Percentiles rank a stretch among this genome's conserved stretches.
Conservation (phyloP, 2,888 invertebrate genomes). For the Pterostichus niger region DNA sequence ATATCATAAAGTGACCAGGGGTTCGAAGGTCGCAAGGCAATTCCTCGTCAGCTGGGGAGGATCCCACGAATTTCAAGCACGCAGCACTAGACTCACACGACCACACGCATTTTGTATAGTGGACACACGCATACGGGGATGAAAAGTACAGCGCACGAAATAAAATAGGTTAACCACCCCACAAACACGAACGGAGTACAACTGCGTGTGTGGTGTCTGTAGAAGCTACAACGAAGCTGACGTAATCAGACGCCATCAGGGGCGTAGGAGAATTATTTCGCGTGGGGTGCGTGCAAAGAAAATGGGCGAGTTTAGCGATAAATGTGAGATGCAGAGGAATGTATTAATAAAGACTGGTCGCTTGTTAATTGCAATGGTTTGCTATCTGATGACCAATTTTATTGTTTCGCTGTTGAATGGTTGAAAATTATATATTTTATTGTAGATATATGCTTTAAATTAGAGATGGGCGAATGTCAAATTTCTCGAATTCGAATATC, state of each 20-base stretch:
- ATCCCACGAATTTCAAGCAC: slow-evolving; percentile 7
- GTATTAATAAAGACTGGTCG: too few species aligned
- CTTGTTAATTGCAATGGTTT: too few species aligned
- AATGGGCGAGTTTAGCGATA: too few species aligned
- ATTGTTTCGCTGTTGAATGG: too few species aligned
- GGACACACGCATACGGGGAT: background rate
- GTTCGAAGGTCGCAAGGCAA: background rate
- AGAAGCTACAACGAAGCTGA: background rate
- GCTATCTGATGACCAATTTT: too few species aligned
- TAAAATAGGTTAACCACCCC: slow-evolving; percentile 26
- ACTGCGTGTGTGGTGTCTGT: background rate
- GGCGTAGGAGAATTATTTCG: background rate
- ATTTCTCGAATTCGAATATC: too few species aligned
- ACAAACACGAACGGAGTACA: background rate
- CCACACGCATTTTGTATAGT: background rate
- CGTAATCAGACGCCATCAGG: background rate
- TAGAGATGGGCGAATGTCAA: too few species aligned
- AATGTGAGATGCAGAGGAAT: too few species aligned
- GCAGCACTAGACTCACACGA: background rate
- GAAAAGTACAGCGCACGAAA: background rate
- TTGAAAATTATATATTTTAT: too few species aligned
- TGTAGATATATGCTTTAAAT: too few species aligned
- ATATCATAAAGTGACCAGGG: background rate
- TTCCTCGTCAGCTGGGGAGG: background rate
- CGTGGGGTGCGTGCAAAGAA: too few species aligned